Conservation (phyloP, 2,113 vertebrate genomes). For the Meleagris gallopavo region DNA sequence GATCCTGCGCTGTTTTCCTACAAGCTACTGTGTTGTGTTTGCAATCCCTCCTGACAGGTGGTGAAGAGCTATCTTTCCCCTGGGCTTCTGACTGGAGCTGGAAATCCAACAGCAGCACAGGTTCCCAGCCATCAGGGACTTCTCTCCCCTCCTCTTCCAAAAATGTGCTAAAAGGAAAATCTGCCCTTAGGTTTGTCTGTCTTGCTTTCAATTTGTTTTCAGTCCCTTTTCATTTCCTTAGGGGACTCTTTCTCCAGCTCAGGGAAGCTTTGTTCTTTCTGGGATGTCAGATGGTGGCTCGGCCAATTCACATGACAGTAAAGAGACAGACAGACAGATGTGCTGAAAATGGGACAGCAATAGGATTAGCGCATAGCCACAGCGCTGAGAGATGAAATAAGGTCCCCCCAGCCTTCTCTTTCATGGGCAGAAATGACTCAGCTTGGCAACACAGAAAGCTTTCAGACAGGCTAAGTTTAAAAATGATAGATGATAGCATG, state of each 20-base stretch:
- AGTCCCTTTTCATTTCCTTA: background rate
- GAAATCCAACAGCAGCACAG: background rate
- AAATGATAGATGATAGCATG: conserved; percentile 27
- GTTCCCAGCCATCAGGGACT: background rate
- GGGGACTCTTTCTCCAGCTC: background rate
- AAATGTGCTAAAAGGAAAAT: conserved; percentile 53
- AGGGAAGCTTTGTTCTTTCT: background rate
- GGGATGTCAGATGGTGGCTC: background rate
- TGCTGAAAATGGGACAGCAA: background rate
- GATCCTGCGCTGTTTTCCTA: conserved; percentile 11
- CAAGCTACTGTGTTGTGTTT: conserved; percentile 21
- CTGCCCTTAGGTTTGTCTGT: background rate
- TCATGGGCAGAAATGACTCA: conserved; percentile 33
- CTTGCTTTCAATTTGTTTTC: conserved; percentile 32
- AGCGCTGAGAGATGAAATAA: background rate
- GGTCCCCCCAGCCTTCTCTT: background rate
- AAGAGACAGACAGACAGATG: background rate
- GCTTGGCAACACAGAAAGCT: conserved; percentile 1
- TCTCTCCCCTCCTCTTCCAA: background rate
- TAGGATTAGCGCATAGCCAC: background rate
- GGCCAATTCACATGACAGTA: background rate
- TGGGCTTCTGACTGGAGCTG: background rate
- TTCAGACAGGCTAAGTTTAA: conserved; percentile 8
- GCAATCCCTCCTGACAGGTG: conserved; percentile 52
- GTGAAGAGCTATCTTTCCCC: conserved; percentile 17